phyloP scores from a whole-genome alignment of 2,888 invertebrate species.

The Hesperia comma region DNA sequence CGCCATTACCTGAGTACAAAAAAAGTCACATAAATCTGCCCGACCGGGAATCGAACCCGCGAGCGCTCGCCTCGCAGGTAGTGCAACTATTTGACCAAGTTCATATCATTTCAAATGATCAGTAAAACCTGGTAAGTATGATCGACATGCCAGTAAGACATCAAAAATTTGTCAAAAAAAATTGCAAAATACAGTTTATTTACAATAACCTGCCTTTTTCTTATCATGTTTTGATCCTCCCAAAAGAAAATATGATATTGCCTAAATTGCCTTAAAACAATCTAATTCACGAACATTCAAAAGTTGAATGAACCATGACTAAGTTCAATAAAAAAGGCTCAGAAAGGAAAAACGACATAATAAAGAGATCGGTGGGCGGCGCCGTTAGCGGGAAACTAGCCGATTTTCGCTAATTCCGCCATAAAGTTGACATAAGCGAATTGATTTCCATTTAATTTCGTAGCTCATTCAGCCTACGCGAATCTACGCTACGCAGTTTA shows the following conservation, averaged over 20 bases:
- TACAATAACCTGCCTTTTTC: too few species aligned
- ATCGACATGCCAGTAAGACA: too few species aligned
- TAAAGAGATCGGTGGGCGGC: slow-evolving; percentile 55
- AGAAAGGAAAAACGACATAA: slow-evolving; percentile 54
- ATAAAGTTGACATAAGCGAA: slow-evolving; percentile 53
- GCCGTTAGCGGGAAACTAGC: slow-evolving; percentile 56
- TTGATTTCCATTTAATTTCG: slow-evolving; percentile 45
- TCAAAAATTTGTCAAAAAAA: too few species aligned
- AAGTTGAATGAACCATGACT: slow-evolving; percentile 54
- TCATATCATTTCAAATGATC: too few species aligned
- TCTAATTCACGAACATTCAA: slow-evolving; percentile 40
- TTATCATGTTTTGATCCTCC: background rate
- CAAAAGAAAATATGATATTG: slow-evolving; percentile 16
- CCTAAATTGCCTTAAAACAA: slow-evolving; percentile 32
- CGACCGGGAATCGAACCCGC: too few species aligned
- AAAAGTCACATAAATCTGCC: too few species aligned
- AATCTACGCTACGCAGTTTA: slow-evolving; percentile 3
- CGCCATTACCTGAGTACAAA: too few species aligned
- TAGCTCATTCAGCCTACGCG: slow-evolving; percentile 38
- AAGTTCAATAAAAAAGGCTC: slow-evolving; percentile 54
- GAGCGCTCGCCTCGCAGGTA: too few species aligned
- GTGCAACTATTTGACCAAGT: too few species aligned
- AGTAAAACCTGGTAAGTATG: too few species aligned
- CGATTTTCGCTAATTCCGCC: slow-evolving; percentile 63
- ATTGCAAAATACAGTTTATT: too few species aligned